Base-by-base conservation (phyloP, 2,888 invertebrate species). In the Melikaiella ostensackeni region DNA sequence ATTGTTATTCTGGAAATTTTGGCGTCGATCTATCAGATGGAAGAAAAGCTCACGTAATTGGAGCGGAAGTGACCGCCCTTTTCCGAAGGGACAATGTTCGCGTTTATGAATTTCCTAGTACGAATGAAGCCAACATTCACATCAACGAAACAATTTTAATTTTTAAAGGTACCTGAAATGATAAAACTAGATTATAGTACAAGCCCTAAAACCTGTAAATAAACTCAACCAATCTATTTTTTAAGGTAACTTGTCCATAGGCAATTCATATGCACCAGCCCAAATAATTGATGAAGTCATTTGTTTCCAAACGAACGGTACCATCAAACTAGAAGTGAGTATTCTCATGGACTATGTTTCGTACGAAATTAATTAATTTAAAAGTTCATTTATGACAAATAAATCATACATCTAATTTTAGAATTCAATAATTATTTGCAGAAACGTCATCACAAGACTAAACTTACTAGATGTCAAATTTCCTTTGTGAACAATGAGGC, bases 111-210 rank as follows among this genome's bases (percentile, higher is more conserved):
- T 73, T 75, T 74, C 77, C 81, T 8, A 80, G 74, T 16, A 62
- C 38, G 33, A 62, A 82, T n/a, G 46, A 66, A n/a, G 75, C 84
- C 57, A 80, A 84, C n/a, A 42, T 85, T 42, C 74, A 77, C 11
- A 79, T 83, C 9, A 75, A 82, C 21, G 77, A 84, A 30, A 75
- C 81, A 0, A 50, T 74, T 6, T 57, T 84, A 8, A 59, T 64
- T 66, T 85, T 86, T 42, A 74, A 57, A 76, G 85, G 84, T 84
- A 70, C 3, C 19, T 27, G 27, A 66, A 30, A 62, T 9, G 0
- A 62, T 62, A 19, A 35, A 16, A 42, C 4, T 27, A 27, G 13
- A 66, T 24, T 46, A 27, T 42, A 27, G 0, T 27, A 2, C 19
- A 46, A 46, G 19, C 8, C 27, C 13, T 50, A 9, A 8, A 9